Evolutionary conservation across 2,113 vertebrate species (phyloP).

Genomic region (Calidris pygmaea): DNA sequence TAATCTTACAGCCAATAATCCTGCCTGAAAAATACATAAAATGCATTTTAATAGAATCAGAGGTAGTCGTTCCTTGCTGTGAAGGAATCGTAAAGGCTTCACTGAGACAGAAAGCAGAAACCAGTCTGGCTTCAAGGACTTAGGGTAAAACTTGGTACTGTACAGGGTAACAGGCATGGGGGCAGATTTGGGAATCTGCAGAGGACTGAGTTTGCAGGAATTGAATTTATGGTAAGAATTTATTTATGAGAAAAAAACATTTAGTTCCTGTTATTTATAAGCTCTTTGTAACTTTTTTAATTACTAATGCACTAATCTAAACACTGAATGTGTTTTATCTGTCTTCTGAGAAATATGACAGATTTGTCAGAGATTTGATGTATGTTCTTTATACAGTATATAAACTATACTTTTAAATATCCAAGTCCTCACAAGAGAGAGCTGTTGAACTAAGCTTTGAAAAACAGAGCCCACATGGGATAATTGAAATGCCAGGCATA

Average conservation of each 20-base stretch:
- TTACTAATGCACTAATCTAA: background rate
- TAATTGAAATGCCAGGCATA: slow-evolving; percentile 38
- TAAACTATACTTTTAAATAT: background rate
- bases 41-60: slow-evolving; percentile 6
- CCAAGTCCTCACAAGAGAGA: background rate
- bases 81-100: slow-evolving; percentile 18
- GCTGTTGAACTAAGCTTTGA: slow-evolving; percentile 14
- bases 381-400: background rate
- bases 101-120: background rate
- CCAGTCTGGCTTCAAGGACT: background rate
- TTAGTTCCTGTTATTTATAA: background rate
- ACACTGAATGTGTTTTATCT: background rate
- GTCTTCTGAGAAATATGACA: background rate
- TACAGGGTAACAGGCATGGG: background rate
- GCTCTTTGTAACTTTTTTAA: background rate
- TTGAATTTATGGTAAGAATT: background rate
- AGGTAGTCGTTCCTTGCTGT: slow-evolving; percentile 12
- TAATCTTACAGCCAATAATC: slow-evolving; percentile 40
- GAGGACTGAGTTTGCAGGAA: background rate
- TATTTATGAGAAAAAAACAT: background rate
- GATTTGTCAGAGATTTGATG: background rate
- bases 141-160: background rate
- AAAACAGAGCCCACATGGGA: slow-evolving; percentile 2
- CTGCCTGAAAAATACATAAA: slow-evolving; percentile 29
- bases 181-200: background rate